phyloP scores from a whole-genome alignment of 2,888 invertebrate genomes.

The Lasioglossum marginatum region DNA sequence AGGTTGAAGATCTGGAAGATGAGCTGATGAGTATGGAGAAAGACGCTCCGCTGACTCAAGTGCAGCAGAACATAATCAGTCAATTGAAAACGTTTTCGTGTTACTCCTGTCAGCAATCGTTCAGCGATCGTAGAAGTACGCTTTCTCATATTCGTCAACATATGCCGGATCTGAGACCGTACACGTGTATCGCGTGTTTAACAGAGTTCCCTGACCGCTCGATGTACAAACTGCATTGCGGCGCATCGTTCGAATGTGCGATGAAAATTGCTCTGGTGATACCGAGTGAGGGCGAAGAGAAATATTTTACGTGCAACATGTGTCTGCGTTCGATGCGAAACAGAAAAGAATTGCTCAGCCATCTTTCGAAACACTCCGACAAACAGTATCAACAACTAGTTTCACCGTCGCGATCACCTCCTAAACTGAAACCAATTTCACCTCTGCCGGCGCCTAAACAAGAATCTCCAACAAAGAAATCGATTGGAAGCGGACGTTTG shows the following conservation, averaged over 20 bases:
- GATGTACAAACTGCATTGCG: slow-evolving; percentile 81
- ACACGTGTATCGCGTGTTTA: slow-evolving; percentile 82
- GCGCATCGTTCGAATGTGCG: slow-evolving; percentile 85
- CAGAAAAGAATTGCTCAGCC: slow-evolving; percentile 79
- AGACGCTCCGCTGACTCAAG: slow-evolving; percentile 79
- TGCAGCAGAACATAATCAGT: slow-evolving; percentile 82
- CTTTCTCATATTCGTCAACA: slow-evolving; percentile 82
- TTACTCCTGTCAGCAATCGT: slow-evolving; percentile 78
- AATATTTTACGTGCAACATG: slow-evolving; percentile 83
- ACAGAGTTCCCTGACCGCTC: slow-evolving; percentile 81
- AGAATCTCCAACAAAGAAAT: background rate
- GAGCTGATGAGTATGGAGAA: slow-evolving; percentile 77
- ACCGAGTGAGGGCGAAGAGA: slow-evolving; percentile 80
- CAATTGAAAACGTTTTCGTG: slow-evolving; percentile 83
- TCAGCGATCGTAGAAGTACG: slow-evolving; percentile 79
- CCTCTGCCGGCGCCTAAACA: slow-evolving; percentile 34
- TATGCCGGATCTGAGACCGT: slow-evolving; percentile 80
- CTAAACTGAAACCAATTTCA: slow-evolving; percentile 70
- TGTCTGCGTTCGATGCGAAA: slow-evolving; percentile 78
- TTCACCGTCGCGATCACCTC: slow-evolving; percentile 67
- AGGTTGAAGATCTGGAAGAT: slow-evolving; percentile 75
- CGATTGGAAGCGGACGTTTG: background rate
- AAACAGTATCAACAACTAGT: slow-evolving; percentile 76
- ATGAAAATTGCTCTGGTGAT: slow-evolving; percentile 85
- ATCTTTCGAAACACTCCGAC: slow-evolving; percentile 79